Evolutionary conservation across 92 coral and sea anemone species (phyloP), one percentile per base, ranked within the genome.

Genomic region (Parazoanthus atlanticus): DNA sequence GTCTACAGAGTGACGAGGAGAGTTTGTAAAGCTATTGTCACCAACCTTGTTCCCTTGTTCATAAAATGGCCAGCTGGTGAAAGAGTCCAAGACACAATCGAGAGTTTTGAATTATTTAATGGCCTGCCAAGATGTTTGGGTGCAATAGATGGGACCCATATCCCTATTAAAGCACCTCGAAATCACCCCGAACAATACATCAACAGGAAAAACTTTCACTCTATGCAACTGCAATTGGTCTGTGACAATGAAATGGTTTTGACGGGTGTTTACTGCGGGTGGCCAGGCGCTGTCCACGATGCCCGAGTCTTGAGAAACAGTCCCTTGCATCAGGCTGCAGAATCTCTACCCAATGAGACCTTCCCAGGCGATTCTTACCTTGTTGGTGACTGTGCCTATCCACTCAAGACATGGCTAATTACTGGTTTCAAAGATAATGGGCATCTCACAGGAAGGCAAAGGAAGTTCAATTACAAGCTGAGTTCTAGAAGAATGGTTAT

Each of bases 401-500:
- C 81, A 29, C 83, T 89, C 54, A 82, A 81, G 76, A 74, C 88
- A 81, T 81, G 91, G 88, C 75, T 89, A 26, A 46, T 89, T 78
- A 82, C 83, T 49, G 90, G 93, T 41, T 86, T 90, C 87, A 90
- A 90, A 86, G 70, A 90, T 76, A 80, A 86, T 79, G 90, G 89
- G n/a, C 85, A 90, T 38, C 87, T 90, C 29, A 90, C 92, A 54
- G 84, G 78, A 79, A 70, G 87, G 85, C 93, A 90, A 70, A 88
- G 70, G 69, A 81, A 86, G 54, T 91, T 91, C 81, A 91, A 88
- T 41, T 82, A 84, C 88, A 71, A 17, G 41, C 86, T 91, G 29
- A 91, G 88, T 52, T 91, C 93, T 41, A 91, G 61, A 78, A 83
- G 88, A 66, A 91, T 88, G 91, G 82, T 88, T 41, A 71, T 91